Percentiles rank a stretch among this genome's conserved stretches.
These are phyloP conservation scores for Drosophila flavopinicola DNA, from an alignment of 2,888 invertebrate species.

Conservation along the genomic window DNA sequence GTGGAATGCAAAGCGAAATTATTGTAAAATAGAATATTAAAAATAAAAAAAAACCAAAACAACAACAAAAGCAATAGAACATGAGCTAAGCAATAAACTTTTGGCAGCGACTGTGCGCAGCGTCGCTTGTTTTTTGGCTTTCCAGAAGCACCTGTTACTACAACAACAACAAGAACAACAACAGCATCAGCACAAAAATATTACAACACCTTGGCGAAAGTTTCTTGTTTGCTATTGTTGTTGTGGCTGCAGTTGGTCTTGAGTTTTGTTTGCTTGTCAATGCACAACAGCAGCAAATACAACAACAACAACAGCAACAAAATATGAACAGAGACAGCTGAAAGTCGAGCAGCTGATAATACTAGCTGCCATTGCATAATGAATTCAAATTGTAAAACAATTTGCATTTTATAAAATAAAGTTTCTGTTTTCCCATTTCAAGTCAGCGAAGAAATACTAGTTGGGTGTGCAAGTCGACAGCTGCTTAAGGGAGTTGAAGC, in stretches of 20 bases:
- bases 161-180: conserved; percentile 32
- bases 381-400: conserved; percentile 68
- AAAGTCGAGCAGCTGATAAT: conserved; percentile 50
- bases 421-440: conserved; percentile 42
- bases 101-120: conserved; percentile 50
- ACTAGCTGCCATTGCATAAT: conserved; percentile 53
- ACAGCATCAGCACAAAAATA: conserved; percentile 22
- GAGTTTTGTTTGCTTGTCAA: conserved; percentile 48
- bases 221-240: conserved; percentile 38
- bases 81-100: conserved; percentile 66
- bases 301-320: neutral
- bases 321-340: conserved; percentile 10
- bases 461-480: conserved; percentile 1
- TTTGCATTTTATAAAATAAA: conserved; percentile 68
- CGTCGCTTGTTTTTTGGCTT: conserved; percentile 44
- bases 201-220: conserved; percentile 58
- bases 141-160: conserved; percentile 54
- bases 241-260: conserved; percentile 38
- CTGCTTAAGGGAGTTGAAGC: conserved; percentile 2
- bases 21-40: conserved; percentile 44
- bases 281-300: conserved; percentile 31
- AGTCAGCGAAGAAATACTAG: neutral
- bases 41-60: conserved; percentile 3
- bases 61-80: conserved; percentile 13
- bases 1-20: conserved; percentile 31